phyloP scores from a whole-genome alignment of 1,140 invertebrate genomes.

The Drosophila mojavensis region DNA sequence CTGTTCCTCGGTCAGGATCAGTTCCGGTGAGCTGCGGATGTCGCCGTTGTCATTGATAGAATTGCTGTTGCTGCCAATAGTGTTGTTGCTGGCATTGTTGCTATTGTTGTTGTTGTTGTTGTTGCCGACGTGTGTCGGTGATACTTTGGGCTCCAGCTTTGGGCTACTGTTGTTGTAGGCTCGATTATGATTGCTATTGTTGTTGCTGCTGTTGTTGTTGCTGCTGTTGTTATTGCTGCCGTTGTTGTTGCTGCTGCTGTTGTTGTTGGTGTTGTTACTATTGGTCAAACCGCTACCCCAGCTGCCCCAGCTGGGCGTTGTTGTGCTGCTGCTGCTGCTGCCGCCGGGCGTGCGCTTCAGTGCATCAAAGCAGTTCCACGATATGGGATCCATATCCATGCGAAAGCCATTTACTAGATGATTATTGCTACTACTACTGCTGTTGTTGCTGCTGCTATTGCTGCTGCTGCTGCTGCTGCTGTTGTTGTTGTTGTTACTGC shows the following conservation, averaged over 20 bases:
- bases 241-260: not conserved
- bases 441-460: not conserved
- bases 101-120: constrained; percentile 30
- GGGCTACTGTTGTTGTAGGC: constrained; percentile 37
- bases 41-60: constrained; percentile 43
- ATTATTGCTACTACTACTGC: constrained; percentile 35
- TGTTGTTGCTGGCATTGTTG: constrained; percentile 31
- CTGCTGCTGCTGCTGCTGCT: constrained; percentile 19
- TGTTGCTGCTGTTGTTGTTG: constrained; percentile 4
- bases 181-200: constrained; percentile 4
- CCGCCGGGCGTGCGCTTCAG: constrained; percentile 53
- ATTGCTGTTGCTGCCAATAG: constrained; percentile 18
- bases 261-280: constrained; percentile 2
- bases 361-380: constrained; percentile 60
- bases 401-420: not conserved
- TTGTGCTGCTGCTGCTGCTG: not conserved
- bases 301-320: constrained; percentile 52
- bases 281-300: not conserved
- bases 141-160: constrained; percentile 37
- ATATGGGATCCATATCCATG: constrained; percentile 7
- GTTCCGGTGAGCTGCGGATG: not conserved
- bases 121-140: constrained; percentile 32
- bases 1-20: constrained; percentile 73
- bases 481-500: not conserved
- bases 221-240: constrained; percentile 3